A percentile compares a stretch with the other conserved stretches of the same genome.
Conservation (phyloP, 2,113 vertebrate species). For the Erythrocebus patas region DNA sequence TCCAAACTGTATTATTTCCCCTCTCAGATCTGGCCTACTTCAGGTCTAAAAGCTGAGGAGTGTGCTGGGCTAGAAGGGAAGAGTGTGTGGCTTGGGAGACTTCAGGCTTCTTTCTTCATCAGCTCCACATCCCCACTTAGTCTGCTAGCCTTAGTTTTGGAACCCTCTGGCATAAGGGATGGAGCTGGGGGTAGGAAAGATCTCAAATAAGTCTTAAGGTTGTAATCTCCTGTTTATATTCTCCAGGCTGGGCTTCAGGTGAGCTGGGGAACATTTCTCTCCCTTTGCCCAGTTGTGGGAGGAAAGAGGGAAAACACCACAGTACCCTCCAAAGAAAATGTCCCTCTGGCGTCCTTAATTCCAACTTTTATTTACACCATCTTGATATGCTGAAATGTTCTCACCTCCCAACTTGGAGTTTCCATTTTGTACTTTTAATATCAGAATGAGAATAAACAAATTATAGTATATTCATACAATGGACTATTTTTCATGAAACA, state of each 20-base stretch:
- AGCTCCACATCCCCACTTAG: background rate
- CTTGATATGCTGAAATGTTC: background rate
- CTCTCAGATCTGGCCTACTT: background rate
- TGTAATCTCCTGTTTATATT: background rate
- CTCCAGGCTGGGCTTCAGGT: background rate
- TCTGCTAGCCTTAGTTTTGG: background rate
- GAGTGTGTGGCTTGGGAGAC: background rate
- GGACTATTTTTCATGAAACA: background rate
- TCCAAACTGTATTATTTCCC: background rate
- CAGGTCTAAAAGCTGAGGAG: background rate
- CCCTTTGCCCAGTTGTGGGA: background rate
- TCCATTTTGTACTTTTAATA: background rate
- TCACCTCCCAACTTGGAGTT: background rate
- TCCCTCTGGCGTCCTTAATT: background rate
- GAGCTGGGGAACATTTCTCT: background rate
- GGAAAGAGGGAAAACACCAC: background rate
- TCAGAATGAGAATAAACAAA: background rate
- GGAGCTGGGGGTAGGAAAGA: background rate
- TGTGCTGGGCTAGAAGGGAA: background rate
- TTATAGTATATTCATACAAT: background rate
- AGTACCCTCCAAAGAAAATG: background rate
- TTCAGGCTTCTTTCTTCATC: background rate
- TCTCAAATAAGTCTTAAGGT: background rate
- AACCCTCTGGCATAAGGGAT: background rate
- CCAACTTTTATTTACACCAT: background rate